Percentiles rank a stretch among this genome's conserved stretches.
Evolutionary conservation across 2,888 invertebrate genomes (phyloP).

Genomic region (Stenodema calcarata): DNA sequence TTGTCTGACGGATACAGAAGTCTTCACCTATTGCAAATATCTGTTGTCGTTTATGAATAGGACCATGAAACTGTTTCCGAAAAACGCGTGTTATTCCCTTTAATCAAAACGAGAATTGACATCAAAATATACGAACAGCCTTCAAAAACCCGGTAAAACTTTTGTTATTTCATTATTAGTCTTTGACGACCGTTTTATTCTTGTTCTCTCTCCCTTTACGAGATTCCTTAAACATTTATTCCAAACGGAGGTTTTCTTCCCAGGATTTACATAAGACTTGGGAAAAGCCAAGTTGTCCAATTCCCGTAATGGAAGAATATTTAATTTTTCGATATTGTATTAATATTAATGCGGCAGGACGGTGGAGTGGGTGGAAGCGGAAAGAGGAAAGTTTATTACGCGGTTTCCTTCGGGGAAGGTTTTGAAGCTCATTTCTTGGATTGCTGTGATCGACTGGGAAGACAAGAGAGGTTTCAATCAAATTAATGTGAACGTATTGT

Average conservation of each 20-base stretch:
- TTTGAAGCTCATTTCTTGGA: no score
- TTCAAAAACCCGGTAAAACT: not conserved
- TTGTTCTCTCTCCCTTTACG: not conserved
- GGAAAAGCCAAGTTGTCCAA: conserved; percentile 50
- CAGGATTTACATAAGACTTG: conserved; percentile 53
- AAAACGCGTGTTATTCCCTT: no score
- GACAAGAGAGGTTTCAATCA: no score
- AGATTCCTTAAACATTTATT: conserved; percentile 55
- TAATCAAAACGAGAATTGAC: no score
- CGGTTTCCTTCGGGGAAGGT: not conserved
- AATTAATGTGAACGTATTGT: no score
- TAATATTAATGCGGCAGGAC: conserved; percentile 53
- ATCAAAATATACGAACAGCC: no score
- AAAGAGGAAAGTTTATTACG: not conserved
- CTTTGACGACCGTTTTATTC: conserved; percentile 20
- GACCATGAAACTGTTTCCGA: no score
- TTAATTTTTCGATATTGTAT: conserved; percentile 56
- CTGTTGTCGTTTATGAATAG: no score
- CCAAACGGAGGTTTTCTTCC: conserved; percentile 38
- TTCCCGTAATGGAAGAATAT: conserved; percentile 56
- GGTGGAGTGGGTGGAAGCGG: not conserved
- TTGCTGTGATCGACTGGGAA: no score
- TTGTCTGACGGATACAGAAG: no score
- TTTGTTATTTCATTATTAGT: conserved; percentile 47
- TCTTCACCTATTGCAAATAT: no score